Base-by-base conservation (phyloP, 2,888 invertebrate genomes). In the Patella depressa region DNA sequence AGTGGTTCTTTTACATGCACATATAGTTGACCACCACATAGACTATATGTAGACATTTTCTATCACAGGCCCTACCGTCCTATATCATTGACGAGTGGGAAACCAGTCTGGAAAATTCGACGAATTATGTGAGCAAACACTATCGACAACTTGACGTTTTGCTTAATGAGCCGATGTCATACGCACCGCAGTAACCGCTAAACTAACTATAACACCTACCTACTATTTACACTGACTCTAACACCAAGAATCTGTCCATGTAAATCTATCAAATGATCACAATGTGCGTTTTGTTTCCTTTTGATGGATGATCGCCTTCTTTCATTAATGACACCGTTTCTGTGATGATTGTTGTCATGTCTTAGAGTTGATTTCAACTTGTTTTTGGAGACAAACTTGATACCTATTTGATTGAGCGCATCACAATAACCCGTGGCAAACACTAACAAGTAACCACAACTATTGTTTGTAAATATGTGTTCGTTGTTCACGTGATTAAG, bases 371-470 rank as follows among this genome's bases (percentile, higher is more conserved):
- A 65, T 9, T 24, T 19, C 24, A 65, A 65, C 4, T 65, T 65
- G 24, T 19, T 11, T 65, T 65, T 65, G 2, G 65, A 19, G 65
- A 65, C 14, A 24, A 24, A 65, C 14, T 65, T 65, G 11, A 65
- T 65, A 19, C 65, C 65, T 11, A 65, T 65, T 65, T 65, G 65
- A 24, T 65, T 65, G 65, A 65, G 65, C 19, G 65, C 65, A 65
- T 65, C 65, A 65, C 65, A 65, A 15, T 65, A 65, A 3, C 65
- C 65, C 11, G 65, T 65, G 14, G 65, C 65, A 65, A 65, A 65
- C 3, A 65, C 65, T 14, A 65, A 4, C 5, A 24, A 24, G 14
- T 65, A 65, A 24, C 65, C 65, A 65, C 24, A 12, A 11, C 24
- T 24, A 12, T 65, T 19, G 19, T 65, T 65, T 24, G 65, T 24